Evolutionary conservation across 2,797 vertebrate species (phyloP).

Genomic region (Lepus oiostolus): DNA sequence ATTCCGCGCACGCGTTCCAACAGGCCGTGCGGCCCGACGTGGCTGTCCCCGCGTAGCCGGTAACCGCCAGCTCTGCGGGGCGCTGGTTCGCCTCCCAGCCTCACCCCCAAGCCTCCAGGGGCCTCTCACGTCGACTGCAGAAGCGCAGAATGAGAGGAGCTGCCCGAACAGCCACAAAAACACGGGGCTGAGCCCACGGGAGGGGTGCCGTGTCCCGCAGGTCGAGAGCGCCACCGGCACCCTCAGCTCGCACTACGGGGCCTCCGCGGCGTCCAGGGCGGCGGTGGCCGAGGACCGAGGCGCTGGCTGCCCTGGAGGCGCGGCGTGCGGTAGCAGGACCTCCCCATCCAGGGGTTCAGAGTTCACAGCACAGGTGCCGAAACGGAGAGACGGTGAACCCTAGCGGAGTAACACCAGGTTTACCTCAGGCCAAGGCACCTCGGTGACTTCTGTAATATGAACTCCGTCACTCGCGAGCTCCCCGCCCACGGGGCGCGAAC

Average conservation of each 20-base stretch:
- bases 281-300: background rate
- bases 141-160: background rate
- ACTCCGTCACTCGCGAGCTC: accelerated
- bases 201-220: background rate
- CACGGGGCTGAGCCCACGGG: too few relatives aligned
- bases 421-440: background rate
- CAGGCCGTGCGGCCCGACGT: background rate
- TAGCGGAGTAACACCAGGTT: too few relatives aligned
- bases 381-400: background rate
- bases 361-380: background rate
- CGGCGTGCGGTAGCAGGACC: background rate
- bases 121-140: too few relatives aligned
- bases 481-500: accelerated
- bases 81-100: background rate
- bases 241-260: background rate
- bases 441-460: accelerated
- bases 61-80: background rate
- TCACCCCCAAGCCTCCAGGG: background rate
- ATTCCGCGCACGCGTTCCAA: background rate
- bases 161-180: background rate
- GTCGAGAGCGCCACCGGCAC: background rate
- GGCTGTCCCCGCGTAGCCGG: background rate
- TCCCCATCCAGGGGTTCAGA: too few relatives aligned
- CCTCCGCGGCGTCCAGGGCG: background rate
- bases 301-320: background rate